phyloP scores from a whole-genome alignment of 2,888 invertebrate species.

The Bombyx huttoni region DNA sequence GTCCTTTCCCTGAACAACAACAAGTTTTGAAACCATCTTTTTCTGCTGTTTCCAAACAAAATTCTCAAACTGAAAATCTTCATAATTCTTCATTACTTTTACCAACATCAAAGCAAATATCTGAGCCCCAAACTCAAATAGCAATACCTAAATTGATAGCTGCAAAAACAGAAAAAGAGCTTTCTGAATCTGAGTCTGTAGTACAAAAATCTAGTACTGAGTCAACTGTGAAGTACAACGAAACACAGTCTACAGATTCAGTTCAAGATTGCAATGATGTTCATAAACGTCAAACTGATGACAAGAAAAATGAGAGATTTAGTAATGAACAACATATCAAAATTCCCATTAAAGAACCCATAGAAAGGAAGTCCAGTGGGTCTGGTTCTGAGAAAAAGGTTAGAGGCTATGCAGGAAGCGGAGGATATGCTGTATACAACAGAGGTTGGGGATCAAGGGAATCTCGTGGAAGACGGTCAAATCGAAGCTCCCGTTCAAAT shows the following conservation, averaged over 20 bases:
- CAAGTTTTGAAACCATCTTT: conserved; percentile 18
- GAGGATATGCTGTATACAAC: conserved; percentile 55
- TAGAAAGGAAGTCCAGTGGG: conserved; percentile 59
- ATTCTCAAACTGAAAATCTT: conserved; percentile 24
- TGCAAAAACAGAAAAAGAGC: conserved; percentile 50
- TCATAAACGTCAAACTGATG: conserved; percentile 39
- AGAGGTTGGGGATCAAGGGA: conserved; percentile 64
- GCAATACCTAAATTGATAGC: conserved; percentile 33
- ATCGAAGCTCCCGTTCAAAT: conserved; percentile 57
- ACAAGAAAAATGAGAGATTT: conserved; percentile 45
- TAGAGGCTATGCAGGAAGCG: conserved; percentile 53
- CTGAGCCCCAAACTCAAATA: conserved; percentile 26
- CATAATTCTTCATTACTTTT: conserved; percentile 20
- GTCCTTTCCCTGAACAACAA: conserved; percentile 26
- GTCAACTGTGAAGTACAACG: conserved; percentile 31
- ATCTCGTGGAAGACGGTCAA: conserved; percentile 63
- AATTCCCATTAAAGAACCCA: conserved; percentile 57
- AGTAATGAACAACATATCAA: conserved; percentile 54
- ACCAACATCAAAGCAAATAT: conserved; percentile 32
- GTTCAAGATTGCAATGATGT: conserved; percentile 26
- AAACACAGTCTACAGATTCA: conserved; percentile 34
- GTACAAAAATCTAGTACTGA: conserved; percentile 45
- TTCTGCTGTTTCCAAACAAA: conserved; percentile 22
- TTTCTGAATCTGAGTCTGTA: conserved; percentile 45
- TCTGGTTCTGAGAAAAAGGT: conserved; percentile 67